Evolutionary conservation across 2,113 vertebrate genomes (phyloP), one percentile per base, ranked within the genome.

Genomic region (Nyctereutes procyonoides): DNA sequence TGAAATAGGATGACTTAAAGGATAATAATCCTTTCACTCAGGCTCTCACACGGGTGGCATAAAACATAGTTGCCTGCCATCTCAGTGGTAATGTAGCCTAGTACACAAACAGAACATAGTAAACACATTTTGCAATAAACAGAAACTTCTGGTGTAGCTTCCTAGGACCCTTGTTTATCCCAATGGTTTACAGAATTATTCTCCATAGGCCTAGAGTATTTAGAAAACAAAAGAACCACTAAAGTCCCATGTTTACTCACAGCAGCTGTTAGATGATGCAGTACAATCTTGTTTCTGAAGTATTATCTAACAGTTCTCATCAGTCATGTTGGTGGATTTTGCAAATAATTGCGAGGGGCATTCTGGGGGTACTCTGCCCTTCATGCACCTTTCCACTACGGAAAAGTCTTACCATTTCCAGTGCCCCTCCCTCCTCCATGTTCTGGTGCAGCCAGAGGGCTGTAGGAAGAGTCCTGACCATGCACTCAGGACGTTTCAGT

Each of bases 41-140:
- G 6, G 76, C 32, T 95, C 43, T 69, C 53, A 43, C 5, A 24
- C 0, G 38, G 58, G 58, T 65, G 7, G 3, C 30, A 92, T 92
- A 84, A 94, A 94, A 38, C 69, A n/a, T 8, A 32, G 16, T 24
- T 74, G 89, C 76, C 90, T 94, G 12, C 32, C 30, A 88, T 48
- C 20, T 93, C 73, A 48, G n/a, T 69, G 20, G 19, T 67, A 93
- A 97, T 93, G 87, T 89, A 67, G 22, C 24, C 19, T 73, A 90
- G 19, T 43, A 32, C 74, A 88, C 51, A 85, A 32, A 80, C 0
- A 71, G n/a, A 92, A 81, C 2, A 53, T 38, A 81, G 71, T 20
- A 80, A 88, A 58, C 4, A 63, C n/a, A 35, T 90, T 85, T 62
- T 53, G 9, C 97, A 88, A 71, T 48, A 30, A 80, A 82, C 13